Conservation (phyloP, 2,797 vertebrate genomes). For the Tinamus major region DNA sequence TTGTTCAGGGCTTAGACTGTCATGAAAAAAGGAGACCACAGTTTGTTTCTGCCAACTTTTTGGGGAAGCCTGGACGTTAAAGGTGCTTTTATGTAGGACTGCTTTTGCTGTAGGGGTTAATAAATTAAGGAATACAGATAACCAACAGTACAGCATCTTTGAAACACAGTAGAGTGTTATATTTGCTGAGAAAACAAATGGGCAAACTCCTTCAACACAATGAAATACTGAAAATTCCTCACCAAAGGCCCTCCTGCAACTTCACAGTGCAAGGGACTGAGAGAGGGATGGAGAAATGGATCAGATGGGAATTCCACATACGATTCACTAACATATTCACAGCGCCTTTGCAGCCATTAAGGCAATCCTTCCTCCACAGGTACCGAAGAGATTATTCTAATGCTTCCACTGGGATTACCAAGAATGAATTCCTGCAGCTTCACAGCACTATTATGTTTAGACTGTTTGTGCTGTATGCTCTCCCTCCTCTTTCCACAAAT, state of each 20-base stretch:
- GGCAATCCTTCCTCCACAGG: constrained; percentile 9
- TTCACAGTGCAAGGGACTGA: neutral
- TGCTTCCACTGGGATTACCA: neutral
- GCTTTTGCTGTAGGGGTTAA: neutral
- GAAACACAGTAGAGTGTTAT: neutral
- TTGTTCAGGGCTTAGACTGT: neutral
- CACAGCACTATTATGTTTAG: neutral
- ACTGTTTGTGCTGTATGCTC: neutral
- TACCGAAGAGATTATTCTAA: neutral
- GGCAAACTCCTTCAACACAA: neutral
- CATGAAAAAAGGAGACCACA: neutral
- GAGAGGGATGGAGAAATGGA: neutral
- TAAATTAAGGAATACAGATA: neutral
- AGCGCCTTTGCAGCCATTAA: neutral
- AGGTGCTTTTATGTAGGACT: neutral
- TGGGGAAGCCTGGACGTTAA: neutral
- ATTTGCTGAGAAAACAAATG: neutral
- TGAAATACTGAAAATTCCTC: neutral
- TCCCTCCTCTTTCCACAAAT: neutral
- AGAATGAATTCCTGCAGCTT: neutral
- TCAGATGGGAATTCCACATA: neutral
- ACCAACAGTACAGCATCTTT: neutral
- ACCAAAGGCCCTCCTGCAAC: neutral
- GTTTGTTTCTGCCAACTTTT: neutral
- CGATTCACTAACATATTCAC: neutral